Evolutionary conservation across 2,888 invertebrate genomes (phyloP).

Genomic region (Plagodis pulveraria): DNA sequence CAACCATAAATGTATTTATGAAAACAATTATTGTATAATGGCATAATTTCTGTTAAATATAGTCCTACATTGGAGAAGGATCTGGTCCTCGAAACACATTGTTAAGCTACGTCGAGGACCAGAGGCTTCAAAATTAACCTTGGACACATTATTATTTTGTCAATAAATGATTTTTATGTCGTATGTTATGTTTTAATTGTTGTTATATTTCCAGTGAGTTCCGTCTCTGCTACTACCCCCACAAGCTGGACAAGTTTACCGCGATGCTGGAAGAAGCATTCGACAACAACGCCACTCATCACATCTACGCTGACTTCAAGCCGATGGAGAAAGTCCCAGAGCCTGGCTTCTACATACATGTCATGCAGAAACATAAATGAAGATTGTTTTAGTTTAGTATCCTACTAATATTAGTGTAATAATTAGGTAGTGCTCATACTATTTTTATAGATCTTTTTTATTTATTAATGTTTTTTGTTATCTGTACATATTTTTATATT

Average conservation of each 20-base stretch:
- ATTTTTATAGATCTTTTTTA: constrained; percentile 11
- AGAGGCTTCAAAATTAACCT: too few species aligned
- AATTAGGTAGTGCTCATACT: constrained; percentile 6
- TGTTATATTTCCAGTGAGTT: constrained; percentile 87
- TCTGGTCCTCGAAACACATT: too few species aligned
- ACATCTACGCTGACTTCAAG: constrained; percentile 93
- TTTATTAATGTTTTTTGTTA: neutral
- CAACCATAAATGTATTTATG: too few species aligned
- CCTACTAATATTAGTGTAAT: neutral
- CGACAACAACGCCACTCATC: constrained; percentile 86
- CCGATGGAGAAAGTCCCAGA: constrained; percentile 85
- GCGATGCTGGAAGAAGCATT: constrained; percentile 90
- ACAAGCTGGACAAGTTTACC: constrained; percentile 89
- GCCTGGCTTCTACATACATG: constrained; percentile 94
- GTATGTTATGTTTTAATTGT: too few species aligned
- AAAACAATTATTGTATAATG: too few species aligned
- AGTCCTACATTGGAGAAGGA: too few species aligned
- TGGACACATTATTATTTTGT: too few species aligned
- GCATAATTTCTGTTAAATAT: too few species aligned
- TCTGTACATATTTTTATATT: neutral
- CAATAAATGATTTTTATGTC: too few species aligned
- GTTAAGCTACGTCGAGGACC: too few species aligned
- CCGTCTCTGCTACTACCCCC: constrained; percentile 95
- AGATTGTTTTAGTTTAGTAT: neutral
- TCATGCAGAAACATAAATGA: constrained; percentile 86